Evolutionary conservation across 2,113 vertebrate species (phyloP), one percentile per base, ranked within the genome.

Genomic region (Sander lucioperca): DNA sequence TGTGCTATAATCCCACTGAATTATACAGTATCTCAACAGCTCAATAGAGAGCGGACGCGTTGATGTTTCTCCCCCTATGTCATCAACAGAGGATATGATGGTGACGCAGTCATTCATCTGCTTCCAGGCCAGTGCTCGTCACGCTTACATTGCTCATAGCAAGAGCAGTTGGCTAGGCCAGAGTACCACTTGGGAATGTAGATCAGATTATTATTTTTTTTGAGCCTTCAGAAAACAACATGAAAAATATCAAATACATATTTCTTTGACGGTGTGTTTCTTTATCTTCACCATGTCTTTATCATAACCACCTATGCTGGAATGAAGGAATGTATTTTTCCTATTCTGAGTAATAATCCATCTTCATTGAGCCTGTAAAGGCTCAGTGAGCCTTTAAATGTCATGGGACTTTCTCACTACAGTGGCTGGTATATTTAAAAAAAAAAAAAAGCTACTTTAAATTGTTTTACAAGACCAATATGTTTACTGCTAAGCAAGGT

Each of bases 401-500:
- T 56, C 77, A 70, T 62, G 54, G 54, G 48, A 54, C 78, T 68
- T 77, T 36, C 78, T 83, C 67, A 68, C 18, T 36, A 50, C 68
- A 72, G 75, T 18, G 53, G 58, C 62, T 81, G 79, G 51, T 74
- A 54, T 81, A 27, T 27, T 27, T 27, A 27, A 27, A 27, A 27
- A 27, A 27, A 27, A 27, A 2, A 27, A 27, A 27, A 27, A 1
- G 83, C 80, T 84, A 64, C 87, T 89, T 82, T 76, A 80, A 72
- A 67, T 78, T 83, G 59, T 84, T 84, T 80, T 68, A 83, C 74
- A 85, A 80, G 84, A 87, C 80, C 83, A 82, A 86, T 81, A 80
- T 89, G 74, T 89, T 86, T 77, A 89, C 77, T 62, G 59, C 78
- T 91, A 63, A 59, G 82, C 68, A 19, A 70, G 71, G 79, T 69